phyloP scores from a whole-genome alignment of 1,140 invertebrate genomes.

The Bombus affinis region DNA sequence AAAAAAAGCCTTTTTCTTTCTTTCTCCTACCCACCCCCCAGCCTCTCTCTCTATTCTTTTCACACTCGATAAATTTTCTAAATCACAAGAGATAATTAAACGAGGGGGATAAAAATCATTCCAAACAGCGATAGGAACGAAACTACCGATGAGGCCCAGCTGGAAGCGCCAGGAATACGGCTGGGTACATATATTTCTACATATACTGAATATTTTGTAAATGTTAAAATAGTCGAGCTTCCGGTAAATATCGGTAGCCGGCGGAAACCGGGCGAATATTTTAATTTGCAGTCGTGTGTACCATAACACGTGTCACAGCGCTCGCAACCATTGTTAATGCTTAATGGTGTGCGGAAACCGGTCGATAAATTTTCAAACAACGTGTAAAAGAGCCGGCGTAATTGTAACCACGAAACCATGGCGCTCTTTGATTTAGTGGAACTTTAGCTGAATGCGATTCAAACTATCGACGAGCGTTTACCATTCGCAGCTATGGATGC shows the following conservation, averaged over 20 bases:
- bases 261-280: background rate
- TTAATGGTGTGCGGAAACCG: conserved; percentile 11
- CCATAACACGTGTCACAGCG: background rate
- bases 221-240: background rate
- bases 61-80: background rate
- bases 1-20: background rate
- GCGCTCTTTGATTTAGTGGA: conserved; percentile 30
- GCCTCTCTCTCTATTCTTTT: too few relatives aligned
- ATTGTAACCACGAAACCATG: conserved; percentile 12
- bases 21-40: fast-evolving
- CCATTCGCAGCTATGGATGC: too few relatives aligned
- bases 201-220: background rate
- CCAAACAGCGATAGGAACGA: background rate
- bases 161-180: background rate
- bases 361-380: conserved; percentile 10
- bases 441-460: background rate
- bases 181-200: background rate
- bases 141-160: background rate
- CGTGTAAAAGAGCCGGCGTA: background rate
- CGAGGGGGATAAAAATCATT: too few relatives aligned
- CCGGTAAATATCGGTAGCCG: background rate
- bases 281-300: background rate
- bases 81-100: background rate
- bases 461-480: background rate
- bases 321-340: conserved; percentile 13